A percentile compares a stretch with the other conserved stretches of the same genome.
Evolutionary conservation across 1,140 invertebrate genomes (phyloP).

Genomic region (Epicauta chinensis): DNA sequence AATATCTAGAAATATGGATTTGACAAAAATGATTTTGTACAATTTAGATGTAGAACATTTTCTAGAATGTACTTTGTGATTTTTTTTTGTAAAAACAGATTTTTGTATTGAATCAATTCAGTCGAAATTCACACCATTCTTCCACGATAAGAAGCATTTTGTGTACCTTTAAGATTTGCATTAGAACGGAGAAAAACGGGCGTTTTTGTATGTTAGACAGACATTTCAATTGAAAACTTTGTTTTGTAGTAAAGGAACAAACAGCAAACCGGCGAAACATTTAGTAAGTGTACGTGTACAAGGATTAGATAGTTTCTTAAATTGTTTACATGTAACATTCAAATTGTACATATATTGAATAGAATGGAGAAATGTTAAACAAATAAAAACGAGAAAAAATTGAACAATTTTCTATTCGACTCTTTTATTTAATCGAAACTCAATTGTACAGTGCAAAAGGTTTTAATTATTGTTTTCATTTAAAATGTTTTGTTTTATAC

Average conservation of each 20-base stretch:
- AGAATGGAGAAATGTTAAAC: constrained; percentile 20
- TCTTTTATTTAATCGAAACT: constrained; percentile 1
- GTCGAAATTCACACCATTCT: background rate
- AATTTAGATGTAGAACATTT: background rate
- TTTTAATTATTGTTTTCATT: constrained; percentile 14
- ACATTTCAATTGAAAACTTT: no score
- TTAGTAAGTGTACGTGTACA: constrained; percentile 12
- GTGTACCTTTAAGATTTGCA: no score
- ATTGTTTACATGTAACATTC: constrained; percentile 19
- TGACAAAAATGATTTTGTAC: background rate
- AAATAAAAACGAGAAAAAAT: constrained; percentile 6
- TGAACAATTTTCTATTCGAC: constrained; percentile 3
- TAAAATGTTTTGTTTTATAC: constrained; percentile 13
- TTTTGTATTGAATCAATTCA: background rate
- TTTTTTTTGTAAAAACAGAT: background rate
- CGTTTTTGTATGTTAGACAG: constrained; percentile 7
- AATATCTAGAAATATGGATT: background rate
- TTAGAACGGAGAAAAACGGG: background rate
- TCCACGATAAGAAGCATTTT: background rate
- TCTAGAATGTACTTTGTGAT: background rate
- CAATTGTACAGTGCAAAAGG: constrained; percentile 21
- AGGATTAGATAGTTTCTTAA: constrained; percentile 19
- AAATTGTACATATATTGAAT: constrained; percentile 16
- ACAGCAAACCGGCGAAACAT: constrained; percentile 6
- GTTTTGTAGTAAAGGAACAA: no score